Percentiles rank a stretch among this genome's conserved stretches.
Evolutionary conservation across 2,113 vertebrate species (phyloP).

Genomic region (Lates calcarifer): DNA sequence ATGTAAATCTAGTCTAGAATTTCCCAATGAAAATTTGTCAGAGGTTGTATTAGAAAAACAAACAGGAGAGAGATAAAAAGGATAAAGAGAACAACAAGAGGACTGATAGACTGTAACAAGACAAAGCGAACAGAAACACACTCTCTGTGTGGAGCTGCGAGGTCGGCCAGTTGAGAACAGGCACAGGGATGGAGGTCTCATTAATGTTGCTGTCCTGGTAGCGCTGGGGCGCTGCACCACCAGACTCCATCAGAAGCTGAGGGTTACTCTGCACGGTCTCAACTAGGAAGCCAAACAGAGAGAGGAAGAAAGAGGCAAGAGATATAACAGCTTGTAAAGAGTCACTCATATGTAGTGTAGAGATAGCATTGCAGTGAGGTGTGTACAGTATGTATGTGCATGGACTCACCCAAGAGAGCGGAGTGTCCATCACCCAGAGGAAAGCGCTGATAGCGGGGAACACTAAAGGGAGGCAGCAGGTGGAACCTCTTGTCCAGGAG

Average conservation of each 20-base stretch:
- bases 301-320: constrained; percentile 69
- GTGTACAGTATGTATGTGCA: not conserved
- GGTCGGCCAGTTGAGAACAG: constrained; percentile 93
- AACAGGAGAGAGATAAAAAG: not conserved
- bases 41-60: not conserved
- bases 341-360: not conserved
- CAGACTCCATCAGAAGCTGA: constrained; percentile 92
- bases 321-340: constrained; percentile 69
- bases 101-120: not conserved
- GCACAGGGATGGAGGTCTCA: constrained; percentile 91
- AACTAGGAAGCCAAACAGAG: constrained; percentile 76
- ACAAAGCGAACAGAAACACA: constrained; percentile 80
- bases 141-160: constrained; percentile 89
- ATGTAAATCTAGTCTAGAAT: no score
- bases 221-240: constrained; percentile 84
- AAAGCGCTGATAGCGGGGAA: constrained; percentile 97
- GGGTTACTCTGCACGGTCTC: constrained; percentile 97
- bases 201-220: constrained; percentile 81
- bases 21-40: not conserved
- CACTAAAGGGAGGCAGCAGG: constrained; percentile 91
- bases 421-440: constrained; percentile 96
- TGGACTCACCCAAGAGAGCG: constrained; percentile 86
- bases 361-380: not conserved
- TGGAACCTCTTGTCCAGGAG: constrained; percentile 95
- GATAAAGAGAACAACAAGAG: not conserved